Percentiles rank a stretch among this genome's conserved stretches.
Conservation (phyloP, 2,888 invertebrate species). For the Phortica magna region DNA sequence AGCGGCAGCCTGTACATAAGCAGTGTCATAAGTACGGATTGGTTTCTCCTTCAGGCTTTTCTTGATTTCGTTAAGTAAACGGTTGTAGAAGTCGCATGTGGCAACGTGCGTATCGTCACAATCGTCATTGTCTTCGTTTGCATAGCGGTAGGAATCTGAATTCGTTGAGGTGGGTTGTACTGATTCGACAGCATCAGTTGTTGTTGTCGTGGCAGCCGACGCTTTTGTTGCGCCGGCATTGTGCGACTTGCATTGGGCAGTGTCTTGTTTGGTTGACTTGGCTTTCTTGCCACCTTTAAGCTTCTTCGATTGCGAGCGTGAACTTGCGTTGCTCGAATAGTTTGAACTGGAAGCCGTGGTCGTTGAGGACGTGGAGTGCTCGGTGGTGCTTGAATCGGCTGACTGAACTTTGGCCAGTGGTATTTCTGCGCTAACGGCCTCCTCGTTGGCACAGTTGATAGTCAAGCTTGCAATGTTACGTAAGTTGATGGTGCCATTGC, state of each 20-base stretch:
- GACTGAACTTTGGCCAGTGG: conserved; percentile 52
- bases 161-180: conserved; percentile 50
- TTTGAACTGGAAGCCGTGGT: conserved; percentile 62
- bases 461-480: conserved; percentile 77
- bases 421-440: conserved; percentile 66
- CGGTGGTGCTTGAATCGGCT: conserved; percentile 53
- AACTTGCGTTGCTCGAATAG: conserved; percentile 70
- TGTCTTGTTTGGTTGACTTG: conserved; percentile 44
- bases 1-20: conserved; percentile 39
- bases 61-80: conserved; percentile 76
- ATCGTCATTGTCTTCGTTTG: conserved; percentile 34
- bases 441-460: conserved; percentile 76
- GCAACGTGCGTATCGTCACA: conserved; percentile 65
- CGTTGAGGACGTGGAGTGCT: conserved; percentile 56
- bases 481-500: conserved; percentile 77
- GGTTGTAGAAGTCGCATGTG: conserved; percentile 77
- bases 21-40: conserved; percentile 41
- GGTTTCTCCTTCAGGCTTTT: conserved; percentile 71
- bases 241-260: conserved; percentile 24
- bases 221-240: background rate
- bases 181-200: background rate
- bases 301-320: conserved; percentile 72
- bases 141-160: conserved; percentile 42
- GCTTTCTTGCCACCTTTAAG: conserved; percentile 47
- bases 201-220: conserved; percentile 35